Evolutionary conservation across 2,888 invertebrate species (phyloP).

Genomic region (Linnaemya vulpina): DNA sequence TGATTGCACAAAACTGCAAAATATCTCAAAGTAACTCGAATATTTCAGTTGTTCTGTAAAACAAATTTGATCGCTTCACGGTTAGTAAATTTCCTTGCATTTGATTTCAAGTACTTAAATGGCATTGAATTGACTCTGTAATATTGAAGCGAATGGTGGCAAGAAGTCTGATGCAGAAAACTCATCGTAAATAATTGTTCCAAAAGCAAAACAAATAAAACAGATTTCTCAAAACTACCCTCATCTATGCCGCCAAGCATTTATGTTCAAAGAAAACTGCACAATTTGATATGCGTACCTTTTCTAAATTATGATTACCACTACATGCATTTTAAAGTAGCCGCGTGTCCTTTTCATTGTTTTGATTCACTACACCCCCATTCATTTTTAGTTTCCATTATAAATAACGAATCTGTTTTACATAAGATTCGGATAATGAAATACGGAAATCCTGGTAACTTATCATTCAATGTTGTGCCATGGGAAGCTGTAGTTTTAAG

Average conservation of each 20-base stretch:
- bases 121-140: conserved; percentile 58
- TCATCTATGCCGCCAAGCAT: background rate
- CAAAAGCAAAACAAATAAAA: background rate
- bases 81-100: conserved; percentile 54
- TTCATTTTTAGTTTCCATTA: conserved; percentile 14
- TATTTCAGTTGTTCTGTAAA: background rate
- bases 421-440: conserved; percentile 39
- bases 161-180: background rate
- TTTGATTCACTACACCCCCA: conserved; percentile 1
- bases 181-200: conserved; percentile 27
- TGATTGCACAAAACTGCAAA: too few relatives aligned
- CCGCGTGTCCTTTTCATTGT: conserved; percentile 65
- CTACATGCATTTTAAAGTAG: conserved; percentile 55
- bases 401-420: conserved; percentile 27
- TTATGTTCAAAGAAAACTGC: background rate
- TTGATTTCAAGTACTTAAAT: conserved; percentile 47
- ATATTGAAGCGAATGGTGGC: background rate
- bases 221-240: conserved; percentile 11
- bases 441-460: conserved; percentile 57
- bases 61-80: conserved; percentile 47
- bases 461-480: conserved; percentile 45
- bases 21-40: background rate
- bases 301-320: conserved; percentile 50
- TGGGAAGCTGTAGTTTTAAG: background rate
- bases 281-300: conserved; percentile 22